A percentile compares a stretch with the other conserved stretches of the same genome.
These are phyloP conservation scores for Drosophila mojavensis DNA, from an alignment of 1,140 invertebrate genomes.

Conservation along the genomic window DNA sequence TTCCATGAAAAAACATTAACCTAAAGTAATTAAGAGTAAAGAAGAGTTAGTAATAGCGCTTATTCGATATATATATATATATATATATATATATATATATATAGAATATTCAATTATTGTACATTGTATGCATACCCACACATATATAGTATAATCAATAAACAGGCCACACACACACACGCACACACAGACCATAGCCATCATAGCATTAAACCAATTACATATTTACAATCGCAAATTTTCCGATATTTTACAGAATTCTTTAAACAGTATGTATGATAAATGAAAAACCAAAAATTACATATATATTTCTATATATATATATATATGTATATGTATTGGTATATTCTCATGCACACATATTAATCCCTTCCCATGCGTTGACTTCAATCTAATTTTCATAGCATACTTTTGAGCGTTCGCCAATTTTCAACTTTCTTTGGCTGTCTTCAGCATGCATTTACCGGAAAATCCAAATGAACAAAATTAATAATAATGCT, in stretches of 20 bases:
- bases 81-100: slow-evolving; percentile 24
- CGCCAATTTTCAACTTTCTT: background rate
- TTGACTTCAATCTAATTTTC: background rate
- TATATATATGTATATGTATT: background rate
- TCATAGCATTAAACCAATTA: slow-evolving; percentile 41
- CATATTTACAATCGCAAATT: slow-evolving; percentile 3
- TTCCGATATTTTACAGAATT: too few relatives aligned
- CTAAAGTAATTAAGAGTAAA: slow-evolving; percentile 17
- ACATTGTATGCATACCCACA: slow-evolving; percentile 25
- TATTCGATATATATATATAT: slow-evolving; percentile 26
- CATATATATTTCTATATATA: slow-evolving; percentile 7
- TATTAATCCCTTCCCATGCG: background rate
- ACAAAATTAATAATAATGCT: slow-evolving; percentile 36
- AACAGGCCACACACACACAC: too few relatives aligned
- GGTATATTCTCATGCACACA: background rate
- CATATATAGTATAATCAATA: background rate
- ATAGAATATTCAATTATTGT: slow-evolving; percentile 39
- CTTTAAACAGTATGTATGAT: slow-evolving; percentile 1
- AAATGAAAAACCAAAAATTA: background rate
- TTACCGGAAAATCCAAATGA: slow-evolving; percentile 19
- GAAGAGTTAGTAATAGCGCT: slow-evolving; percentile 21
- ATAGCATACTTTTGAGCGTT: slow-evolving; percentile 32
- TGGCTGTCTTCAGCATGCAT: slow-evolving; percentile 17
- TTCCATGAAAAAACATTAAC: slow-evolving; percentile 54
- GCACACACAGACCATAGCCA: too few relatives aligned